Base-by-base conservation (phyloP, 2,113 vertebrate species). In the Choloepus hoffmanni region DNA sequence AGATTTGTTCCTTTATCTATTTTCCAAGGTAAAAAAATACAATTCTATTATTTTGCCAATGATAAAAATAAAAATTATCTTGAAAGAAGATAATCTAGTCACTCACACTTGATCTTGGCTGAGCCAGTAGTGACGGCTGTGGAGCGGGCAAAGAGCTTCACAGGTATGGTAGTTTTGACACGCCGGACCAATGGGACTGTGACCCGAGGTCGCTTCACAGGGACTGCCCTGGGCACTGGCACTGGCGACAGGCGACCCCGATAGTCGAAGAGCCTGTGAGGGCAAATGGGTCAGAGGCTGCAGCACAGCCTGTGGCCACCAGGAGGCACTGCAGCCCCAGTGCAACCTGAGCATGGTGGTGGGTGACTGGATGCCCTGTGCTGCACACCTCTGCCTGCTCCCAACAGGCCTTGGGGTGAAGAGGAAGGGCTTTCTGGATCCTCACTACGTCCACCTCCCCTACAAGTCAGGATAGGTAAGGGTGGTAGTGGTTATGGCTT, bases 101-200 rank as follows among this genome's bases (percentile, higher is more conserved):
- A 98, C 99, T 99, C 97, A 99, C 99, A 19, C 98, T 98, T 99
- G 97, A 99, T 96, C 98, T 98, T 99, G 98, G 97, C 98, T 0
- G 99, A 98, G 97, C 98, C 98, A 97, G 98, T 98, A 92, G 98
- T 98, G 50, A 99, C 98, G 90, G 98, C 98, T 0, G 99, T 97
- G 0, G 99, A 98, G 15, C 99, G 98, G 14, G 98, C 96, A 67
- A 99, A 98, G 81, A 99, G 98, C 97, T 99, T 99, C 96, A 99
- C 99, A 0, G 99, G 99, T 76, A 99, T 98, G 0, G 99, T 96
- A 19, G 98, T 98, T 98, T 99, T 99, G 96, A 99, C 99, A 7
- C 99, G 98, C n/a, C 99, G 98, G 21, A 99, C 99, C 11, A 99
- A 98, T 1, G 99, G 99, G n/a, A 99, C 98, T 6, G 99, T 98